These are phyloP conservation scores for Drosophila macrospina DNA, from an alignment of 2,888 invertebrate genomes.

Conservation along the genomic window DNA sequence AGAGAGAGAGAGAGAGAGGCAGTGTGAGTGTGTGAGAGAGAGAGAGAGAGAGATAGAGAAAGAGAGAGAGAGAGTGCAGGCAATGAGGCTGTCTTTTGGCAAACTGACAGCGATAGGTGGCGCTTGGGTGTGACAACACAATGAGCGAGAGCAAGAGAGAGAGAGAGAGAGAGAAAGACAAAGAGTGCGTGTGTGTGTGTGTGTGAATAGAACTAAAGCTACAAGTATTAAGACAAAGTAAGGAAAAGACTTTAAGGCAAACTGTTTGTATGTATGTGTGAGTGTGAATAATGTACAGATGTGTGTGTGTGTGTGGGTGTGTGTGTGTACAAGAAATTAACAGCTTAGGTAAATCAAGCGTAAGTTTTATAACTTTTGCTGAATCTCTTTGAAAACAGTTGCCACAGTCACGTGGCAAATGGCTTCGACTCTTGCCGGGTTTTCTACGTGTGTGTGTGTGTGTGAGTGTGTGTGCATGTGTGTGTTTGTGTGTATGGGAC, in stretches of 20 bases:
- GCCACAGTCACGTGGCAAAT: constrained; percentile 57
- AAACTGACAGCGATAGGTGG: constrained; percentile 63
- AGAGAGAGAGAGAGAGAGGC: constrained; percentile 1
- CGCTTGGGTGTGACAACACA: constrained; percentile 46
- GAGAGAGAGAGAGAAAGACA: constrained; percentile 21
- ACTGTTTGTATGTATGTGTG: constrained; percentile 11
- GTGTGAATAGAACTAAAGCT: constrained; percentile 34
- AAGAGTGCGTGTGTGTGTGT: constrained; percentile 22
- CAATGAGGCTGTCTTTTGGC: constrained; percentile 16
- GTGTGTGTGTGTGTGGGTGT: constrained; percentile 23
- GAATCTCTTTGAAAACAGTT: constrained; percentile 33
- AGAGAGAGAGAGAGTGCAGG: constrained; percentile 44
- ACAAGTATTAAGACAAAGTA: constrained; percentile 45
- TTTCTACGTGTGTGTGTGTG: constrained; percentile 6
- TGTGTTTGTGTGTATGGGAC: constrained; percentile 2
- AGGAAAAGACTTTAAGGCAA: constrained; percentile 36
- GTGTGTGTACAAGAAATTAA: constrained; percentile 50
- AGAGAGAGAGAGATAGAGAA: too few relatives aligned
- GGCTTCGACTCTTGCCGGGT: constrained; percentile 28
- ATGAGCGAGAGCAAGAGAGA: constrained; percentile 21
- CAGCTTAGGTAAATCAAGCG: constrained; percentile 56
- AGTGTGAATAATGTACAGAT: constrained; percentile 9
- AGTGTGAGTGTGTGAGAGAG: constrained; percentile 7
- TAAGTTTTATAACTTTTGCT: constrained; percentile 46
- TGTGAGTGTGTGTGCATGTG: constrained; percentile 1